phyloP scores from a whole-genome alignment of 37 sponge, comb jelly and placozoan species.

The Amphimedon queenslandica region DNA sequence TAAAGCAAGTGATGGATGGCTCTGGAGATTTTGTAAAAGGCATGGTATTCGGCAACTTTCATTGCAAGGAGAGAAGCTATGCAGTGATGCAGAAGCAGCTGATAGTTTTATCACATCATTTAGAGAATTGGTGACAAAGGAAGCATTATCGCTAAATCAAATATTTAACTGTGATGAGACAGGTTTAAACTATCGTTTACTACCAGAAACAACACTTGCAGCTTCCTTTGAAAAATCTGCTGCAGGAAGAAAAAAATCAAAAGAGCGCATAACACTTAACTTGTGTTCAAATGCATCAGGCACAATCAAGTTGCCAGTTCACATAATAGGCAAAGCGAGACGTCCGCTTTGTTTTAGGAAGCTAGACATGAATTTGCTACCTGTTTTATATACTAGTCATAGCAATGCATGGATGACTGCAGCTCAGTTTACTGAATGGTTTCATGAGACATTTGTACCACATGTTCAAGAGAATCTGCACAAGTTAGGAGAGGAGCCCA shows the following conservation, averaged over 20 bases:
- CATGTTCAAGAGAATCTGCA: slow-evolving; percentile 14
- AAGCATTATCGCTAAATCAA: slow-evolving; percentile 26
- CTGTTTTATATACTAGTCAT: slow-evolving; percentile 44
- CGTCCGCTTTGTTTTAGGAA: slow-evolving; percentile 56
- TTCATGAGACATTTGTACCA: slow-evolving; percentile 59
- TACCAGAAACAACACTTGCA: slow-evolving; percentile 56
- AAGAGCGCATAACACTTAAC: slow-evolving; percentile 63
- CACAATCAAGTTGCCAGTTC: slow-evolving; percentile 49
- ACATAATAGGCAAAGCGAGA: slow-evolving; percentile 59
- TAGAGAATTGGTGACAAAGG: slow-evolving; percentile 12
- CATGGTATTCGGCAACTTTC: slow-evolving; percentile 25
- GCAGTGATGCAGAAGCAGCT: slow-evolving; percentile 3
- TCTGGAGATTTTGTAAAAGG: too few species aligned
- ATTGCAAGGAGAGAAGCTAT: slow-evolving; percentile 46
- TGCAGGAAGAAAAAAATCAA: slow-evolving; percentile 44
- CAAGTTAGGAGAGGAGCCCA: slow-evolving; percentile 28
- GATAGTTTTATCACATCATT: slow-evolving; percentile 43
- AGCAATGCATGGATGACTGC: slow-evolving; percentile 76
- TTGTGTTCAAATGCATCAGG: slow-evolving; percentile 65
- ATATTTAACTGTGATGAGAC: slow-evolving; percentile 81
- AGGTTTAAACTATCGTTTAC: slow-evolving; percentile 56
- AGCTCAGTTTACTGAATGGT: slow-evolving; percentile 55
- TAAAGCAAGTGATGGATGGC: too few species aligned
- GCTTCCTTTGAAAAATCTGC: slow-evolving; percentile 54
- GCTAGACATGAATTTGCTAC: slow-evolving; percentile 28